Conservation (phyloP, 2,113 vertebrate genomes). For the Pseudorectes ferrugineus region DNA sequence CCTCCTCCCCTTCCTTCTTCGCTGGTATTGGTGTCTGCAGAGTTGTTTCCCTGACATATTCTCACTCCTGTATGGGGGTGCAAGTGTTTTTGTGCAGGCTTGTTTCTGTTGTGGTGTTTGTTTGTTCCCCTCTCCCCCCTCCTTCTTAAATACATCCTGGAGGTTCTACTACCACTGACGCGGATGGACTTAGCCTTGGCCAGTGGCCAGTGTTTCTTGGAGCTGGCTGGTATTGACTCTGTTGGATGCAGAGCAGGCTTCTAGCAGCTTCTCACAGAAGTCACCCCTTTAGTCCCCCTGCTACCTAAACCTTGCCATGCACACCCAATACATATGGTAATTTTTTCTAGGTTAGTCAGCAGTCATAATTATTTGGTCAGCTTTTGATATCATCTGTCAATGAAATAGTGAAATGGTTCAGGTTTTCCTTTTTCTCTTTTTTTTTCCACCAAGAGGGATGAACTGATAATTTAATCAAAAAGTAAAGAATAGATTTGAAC, state of each 20-base stretch:
- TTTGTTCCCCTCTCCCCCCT: not conserved
- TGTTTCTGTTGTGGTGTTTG: not conserved
- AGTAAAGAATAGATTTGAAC: not conserved
- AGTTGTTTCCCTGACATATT: not conserved
- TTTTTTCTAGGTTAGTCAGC: not conserved
- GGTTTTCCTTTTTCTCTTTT: not conserved
- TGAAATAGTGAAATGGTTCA: not conserved
- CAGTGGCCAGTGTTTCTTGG: not conserved
- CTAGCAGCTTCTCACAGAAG: not conserved
- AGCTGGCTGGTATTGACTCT: not conserved
- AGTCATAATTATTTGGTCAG: not conserved
- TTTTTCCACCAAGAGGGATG: fast-evolving
- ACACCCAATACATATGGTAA: no score
- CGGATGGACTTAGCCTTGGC: not conserved
- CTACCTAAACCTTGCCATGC: not conserved
- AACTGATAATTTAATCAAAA: not conserved
- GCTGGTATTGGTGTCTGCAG: not conserved
- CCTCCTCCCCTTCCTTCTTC: not conserved
- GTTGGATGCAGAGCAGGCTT: not conserved
- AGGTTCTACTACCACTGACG: not conserved
- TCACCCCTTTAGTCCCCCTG: not conserved
- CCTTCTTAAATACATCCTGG: not conserved
- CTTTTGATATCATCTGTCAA: not conserved
- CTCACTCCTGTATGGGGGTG: not conserved
- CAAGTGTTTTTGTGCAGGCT: not conserved